Percentiles rank a stretch among this genome's conserved stretches.
Conservation (phyloP, 2,797 vertebrate species). For the Nyctibius grandis region DNA sequence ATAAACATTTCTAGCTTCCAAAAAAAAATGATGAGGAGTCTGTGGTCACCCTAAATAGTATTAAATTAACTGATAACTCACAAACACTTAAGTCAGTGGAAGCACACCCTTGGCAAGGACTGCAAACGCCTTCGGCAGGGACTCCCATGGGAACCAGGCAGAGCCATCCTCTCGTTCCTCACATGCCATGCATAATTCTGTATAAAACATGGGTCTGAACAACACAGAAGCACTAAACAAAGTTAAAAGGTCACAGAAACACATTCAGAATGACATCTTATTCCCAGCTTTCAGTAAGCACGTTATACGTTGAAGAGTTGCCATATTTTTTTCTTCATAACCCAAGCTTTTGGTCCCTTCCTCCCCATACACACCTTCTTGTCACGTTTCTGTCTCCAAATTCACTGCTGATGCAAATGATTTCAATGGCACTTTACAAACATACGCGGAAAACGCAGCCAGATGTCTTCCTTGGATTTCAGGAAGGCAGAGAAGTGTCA, state of each 20-base stretch:
- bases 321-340: neutral
- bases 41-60: neutral
- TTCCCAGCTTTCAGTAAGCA: conserved; percentile 24
- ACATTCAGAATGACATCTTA: neutral
- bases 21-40: neutral
- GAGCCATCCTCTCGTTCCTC: neutral
- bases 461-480: conserved; percentile 37
- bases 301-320: neutral
- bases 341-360: neutral
- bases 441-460: neutral
- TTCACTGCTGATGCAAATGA: neutral
- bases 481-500: conserved; percentile 41
- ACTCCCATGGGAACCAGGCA: neutral
- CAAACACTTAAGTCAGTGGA: neutral
- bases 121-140: rapidly evolving
- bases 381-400: neutral
- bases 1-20: neutral
- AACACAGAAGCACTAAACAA: neutral
- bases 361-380: neutral
- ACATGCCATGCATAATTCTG: neutral
- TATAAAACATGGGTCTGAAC: neutral
- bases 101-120: neutral
- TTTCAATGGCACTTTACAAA: neutral
- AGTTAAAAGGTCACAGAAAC: neutral
- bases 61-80: conserved; percentile 1